These are phyloP conservation scores for Apocheima hispidaria DNA, from an alignment of 2,888 invertebrate genomes.

Conservation along the genomic window DNA sequence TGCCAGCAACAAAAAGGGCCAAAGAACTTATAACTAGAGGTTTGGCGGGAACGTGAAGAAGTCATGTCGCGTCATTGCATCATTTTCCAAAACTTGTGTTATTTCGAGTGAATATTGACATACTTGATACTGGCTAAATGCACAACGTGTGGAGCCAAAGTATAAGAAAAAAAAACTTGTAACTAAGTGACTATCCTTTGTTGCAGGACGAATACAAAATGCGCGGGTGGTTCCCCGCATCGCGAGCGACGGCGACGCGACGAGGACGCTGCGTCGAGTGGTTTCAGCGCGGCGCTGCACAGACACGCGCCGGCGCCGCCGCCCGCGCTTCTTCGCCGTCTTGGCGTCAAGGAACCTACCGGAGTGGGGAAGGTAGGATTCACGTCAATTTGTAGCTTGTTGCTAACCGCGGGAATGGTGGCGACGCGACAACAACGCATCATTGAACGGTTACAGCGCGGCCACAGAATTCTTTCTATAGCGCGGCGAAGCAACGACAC, in stretches of 20 bases:
- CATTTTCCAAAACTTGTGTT: too few species aligned
- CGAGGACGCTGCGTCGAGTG: conserved; percentile 76
- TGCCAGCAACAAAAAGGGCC: not conserved
- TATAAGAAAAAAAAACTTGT: too few species aligned
- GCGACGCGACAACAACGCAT: conserved; percentile 75
- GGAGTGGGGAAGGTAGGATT: conserved; percentile 92
- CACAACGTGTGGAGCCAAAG: too few species aligned
- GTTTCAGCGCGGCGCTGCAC: conserved; percentile 91
- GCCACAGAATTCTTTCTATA: too few species aligned
- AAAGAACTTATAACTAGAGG: not conserved
- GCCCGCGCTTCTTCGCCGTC: conserved; percentile 90
- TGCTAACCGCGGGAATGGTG: conserved; percentile 86
- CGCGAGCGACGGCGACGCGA: conserved; percentile 86
- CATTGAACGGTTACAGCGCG: conserved; percentile 88
- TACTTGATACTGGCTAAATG: too few species aligned
- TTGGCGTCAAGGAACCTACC: conserved; percentile 92
- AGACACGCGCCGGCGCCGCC: conserved; percentile 92
- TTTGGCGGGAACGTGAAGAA: too few species aligned
- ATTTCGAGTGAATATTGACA: too few species aligned
- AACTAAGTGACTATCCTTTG: too few species aligned
- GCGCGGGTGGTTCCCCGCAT: conserved; percentile 87
- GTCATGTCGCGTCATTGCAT: too few species aligned
- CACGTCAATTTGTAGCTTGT: not conserved
- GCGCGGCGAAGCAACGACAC: too few species aligned
- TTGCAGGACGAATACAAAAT: conserved; percentile 86